Evolutionary conservation across 2,113 vertebrate species (phyloP).

Genomic region (Oryzias celebensis): DNA sequence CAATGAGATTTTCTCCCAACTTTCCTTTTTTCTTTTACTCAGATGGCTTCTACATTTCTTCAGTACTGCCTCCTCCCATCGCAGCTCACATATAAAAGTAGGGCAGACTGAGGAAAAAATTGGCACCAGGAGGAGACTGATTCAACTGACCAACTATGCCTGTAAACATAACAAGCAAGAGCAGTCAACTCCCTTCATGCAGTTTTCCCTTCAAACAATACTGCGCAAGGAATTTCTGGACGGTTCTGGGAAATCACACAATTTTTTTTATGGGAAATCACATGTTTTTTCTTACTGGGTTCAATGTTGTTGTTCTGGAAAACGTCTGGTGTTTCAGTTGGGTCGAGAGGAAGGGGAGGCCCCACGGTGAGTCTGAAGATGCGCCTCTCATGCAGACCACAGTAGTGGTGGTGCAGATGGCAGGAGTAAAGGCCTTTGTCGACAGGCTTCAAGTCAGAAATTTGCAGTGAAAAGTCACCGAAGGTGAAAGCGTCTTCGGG

Average conservation of each 20-base stretch:
- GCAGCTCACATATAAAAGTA: constrained; percentile 57
- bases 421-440: constrained; percentile 93
- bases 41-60: constrained; percentile 39
- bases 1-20: constrained; percentile 1
- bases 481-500: constrained; percentile 80
- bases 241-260: not conserved
- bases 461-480: constrained; percentile 89
- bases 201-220: constrained; percentile 1
- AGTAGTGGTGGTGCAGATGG: constrained; percentile 96
- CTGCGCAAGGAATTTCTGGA: not conserved
- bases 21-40: constrained; percentile 13
- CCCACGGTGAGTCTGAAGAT: constrained; percentile 83
- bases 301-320: constrained; percentile 37
- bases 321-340: constrained; percentile 56
- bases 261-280: not conserved
- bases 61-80: constrained; percentile 24
- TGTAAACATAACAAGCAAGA: constrained; percentile 46
- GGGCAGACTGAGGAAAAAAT: constrained; percentile 30
- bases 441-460: constrained; percentile 75
- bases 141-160: constrained; percentile 65
- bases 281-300: constrained; percentile 58
- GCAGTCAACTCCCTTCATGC: constrained; percentile 15
- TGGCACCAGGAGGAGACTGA: constrained; percentile 57
- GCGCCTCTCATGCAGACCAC: constrained; percentile 89
- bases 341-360: constrained; percentile 44